Conservation (phyloP, 2,113 vertebrate species). For the Megaceryle torquata region DNA sequence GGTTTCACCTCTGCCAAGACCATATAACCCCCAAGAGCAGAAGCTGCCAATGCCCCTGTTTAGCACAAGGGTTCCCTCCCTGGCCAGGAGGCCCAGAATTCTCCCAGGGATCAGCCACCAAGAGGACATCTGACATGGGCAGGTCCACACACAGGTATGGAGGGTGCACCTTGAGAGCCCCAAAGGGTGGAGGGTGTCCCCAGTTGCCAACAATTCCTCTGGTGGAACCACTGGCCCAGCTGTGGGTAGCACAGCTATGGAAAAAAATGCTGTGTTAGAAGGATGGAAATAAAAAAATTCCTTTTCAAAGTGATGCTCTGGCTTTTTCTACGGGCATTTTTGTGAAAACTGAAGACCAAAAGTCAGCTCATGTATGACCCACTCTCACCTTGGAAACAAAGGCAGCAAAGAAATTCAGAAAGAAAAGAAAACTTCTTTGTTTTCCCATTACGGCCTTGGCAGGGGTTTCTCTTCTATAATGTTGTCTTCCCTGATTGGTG, state of each 20-base stretch:
- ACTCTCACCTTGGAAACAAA: background rate
- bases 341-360: rapidly evolving
- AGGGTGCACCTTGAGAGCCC: background rate
- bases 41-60: background rate
- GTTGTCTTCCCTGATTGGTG: background rate
- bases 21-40: background rate
- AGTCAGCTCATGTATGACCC: rapidly evolving
- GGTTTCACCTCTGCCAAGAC: background rate
- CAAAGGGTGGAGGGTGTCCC: background rate
- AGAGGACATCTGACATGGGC: rapidly evolving
- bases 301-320: background rate
- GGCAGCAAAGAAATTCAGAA: background rate
- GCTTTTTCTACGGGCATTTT: background rate
- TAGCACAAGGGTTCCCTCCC: background rate
- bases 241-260: background rate
- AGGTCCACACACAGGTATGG: background rate
- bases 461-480: background rate
- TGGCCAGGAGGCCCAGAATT: background rate
- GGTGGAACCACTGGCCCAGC: rapidly evolving
- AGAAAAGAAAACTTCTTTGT: background rate
- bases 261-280: background rate
- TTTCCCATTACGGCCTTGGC: background rate
- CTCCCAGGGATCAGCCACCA: background rate
- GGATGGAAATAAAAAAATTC: background rate
- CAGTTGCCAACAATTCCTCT: background rate